Evolutionary conservation across 2,888 invertebrate species (phyloP), one percentile per base, ranked within the genome.

Genomic region (Pollenia angustigena): DNA sequence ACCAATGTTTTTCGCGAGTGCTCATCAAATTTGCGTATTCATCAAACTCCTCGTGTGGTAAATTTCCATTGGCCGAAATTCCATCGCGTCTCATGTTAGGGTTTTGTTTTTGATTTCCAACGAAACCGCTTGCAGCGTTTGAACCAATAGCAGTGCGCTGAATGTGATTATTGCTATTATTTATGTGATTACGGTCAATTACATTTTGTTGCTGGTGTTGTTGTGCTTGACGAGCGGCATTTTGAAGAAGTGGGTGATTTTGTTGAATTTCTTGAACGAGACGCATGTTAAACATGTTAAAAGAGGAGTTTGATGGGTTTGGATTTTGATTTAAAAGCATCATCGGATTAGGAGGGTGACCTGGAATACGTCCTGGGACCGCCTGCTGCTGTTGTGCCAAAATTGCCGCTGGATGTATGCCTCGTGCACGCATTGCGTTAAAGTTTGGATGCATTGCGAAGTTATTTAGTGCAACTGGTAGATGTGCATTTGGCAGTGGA

Each of bases 21-120:
- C 97, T 97, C 99, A 99, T 99, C 12, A 99, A 94, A 0, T 98
- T 99, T 0, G 97, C 96, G 92, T 97, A 98, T 89, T 97, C 97
- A 90, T 98, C 97, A 86, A 94, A 94, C 60, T 94, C 94, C 54
- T 93, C 94, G n/a, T 90, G 89, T 1, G 92, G 89, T 23, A 92
- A 90, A 83, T 93, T 92, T 72, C 93, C 92, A 89, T 94, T 94
- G 88, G 90, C 91, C 89, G 88, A 89, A 86, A 85, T 90, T 87
- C 81, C 90, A 87, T 92, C 90, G 78, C 92, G 88, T 81, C 92
- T 88, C 42, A 90, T 71, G 86, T 78, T 89, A 85, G 84, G 89
- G 54, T 71, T 81, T 46, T 58, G 82, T 42, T 87, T 88, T 64
- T 72, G 74, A 83, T 81, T 75, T 48, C 69, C 79, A 42, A 14